Conservation (phyloP, 2,888 invertebrate species). For the Synanthedon myopaeformis region DNA sequence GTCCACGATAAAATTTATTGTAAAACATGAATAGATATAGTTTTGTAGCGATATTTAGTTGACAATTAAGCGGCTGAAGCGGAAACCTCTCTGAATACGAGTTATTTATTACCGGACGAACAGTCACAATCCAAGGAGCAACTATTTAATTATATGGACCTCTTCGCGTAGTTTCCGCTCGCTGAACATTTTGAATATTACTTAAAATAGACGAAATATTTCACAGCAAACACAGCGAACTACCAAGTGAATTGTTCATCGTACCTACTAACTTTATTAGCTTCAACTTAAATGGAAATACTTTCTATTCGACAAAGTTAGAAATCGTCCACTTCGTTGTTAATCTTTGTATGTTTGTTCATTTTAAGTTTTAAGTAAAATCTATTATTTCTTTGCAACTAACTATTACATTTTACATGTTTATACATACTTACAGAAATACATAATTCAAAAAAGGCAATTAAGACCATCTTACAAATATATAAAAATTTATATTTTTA, state of each 20-base stretch:
- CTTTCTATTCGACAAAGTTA: background rate
- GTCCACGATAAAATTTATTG: too few species aligned
- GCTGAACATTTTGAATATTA: conserved; percentile 24
- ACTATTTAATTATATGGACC: conserved; percentile 32
- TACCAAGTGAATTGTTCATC: background rate
- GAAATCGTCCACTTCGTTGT: too few species aligned
- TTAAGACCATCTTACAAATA: too few species aligned
- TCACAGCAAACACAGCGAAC: background rate
- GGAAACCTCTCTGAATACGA: background rate
- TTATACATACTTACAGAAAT: too few species aligned
- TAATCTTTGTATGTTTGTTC: too few species aligned
- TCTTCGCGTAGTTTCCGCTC: conserved; percentile 19
- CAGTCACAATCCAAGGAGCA: conserved; percentile 20
- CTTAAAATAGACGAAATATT: conserved; percentile 7
- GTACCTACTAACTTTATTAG: background rate
- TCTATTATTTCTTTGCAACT: too few species aligned
- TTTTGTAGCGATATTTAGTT: background rate
- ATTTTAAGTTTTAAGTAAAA: too few species aligned
- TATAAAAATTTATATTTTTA: too few species aligned
- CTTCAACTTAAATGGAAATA: background rate
- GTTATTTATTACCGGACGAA: conserved; percentile 1
- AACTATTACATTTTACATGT: too few species aligned
- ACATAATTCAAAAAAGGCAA: too few species aligned
- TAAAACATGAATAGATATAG: background rate
- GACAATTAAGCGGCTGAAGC: background rate